These are phyloP conservation scores for Aphidius colemani DNA, from an alignment of 2,888 invertebrate genomes.

Conservation along the genomic window DNA sequence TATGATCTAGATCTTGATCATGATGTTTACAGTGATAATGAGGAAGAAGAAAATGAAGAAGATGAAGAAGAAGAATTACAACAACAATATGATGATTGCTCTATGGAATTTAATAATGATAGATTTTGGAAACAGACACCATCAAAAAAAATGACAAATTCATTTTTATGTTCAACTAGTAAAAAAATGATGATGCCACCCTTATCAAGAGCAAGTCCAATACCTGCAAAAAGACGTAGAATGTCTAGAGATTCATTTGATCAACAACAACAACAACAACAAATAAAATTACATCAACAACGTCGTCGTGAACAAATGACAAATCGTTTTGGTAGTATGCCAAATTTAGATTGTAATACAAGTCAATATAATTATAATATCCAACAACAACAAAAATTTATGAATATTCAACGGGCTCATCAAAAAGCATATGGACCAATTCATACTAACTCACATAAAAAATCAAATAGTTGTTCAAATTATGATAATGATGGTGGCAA, in stretches of 20 bases:
- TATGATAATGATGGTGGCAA: too few species aligned
- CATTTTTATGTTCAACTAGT: slow-evolving; percentile 40
- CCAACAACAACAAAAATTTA: too few species aligned
- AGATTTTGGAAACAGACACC: slow-evolving; percentile 35
- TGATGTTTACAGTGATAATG: not conserved
- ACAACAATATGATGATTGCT: slow-evolving; percentile 7
- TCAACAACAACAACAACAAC: slow-evolving; percentile 13
- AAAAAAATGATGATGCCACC: slow-evolving; percentile 40
- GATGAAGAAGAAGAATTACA: slow-evolving; percentile 5
- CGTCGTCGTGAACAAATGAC: slow-evolving; percentile 9
- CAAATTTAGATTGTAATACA: slow-evolving; percentile 14
- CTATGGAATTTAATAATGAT: slow-evolving; percentile 14
- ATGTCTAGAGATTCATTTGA: not conserved
- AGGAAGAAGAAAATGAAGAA: slow-evolving; percentile 10
- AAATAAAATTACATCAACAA: slow-evolving; percentile 18
- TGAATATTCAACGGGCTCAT: too few species aligned
- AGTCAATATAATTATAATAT: too few species aligned
- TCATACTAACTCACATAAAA: too few species aligned
- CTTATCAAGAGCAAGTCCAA: slow-evolving; percentile 1
- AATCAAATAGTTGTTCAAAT: too few species aligned
- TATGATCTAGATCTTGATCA: too few species aligned
- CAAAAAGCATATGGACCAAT: too few species aligned
- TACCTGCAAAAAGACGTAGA: too few species aligned
- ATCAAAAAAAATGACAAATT: slow-evolving; percentile 27
- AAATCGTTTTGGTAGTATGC: slow-evolving; percentile 16